Evolutionary conservation across 2,888 invertebrate species (phyloP).

Genomic region (Sphaerophoria rueppellii): DNA sequence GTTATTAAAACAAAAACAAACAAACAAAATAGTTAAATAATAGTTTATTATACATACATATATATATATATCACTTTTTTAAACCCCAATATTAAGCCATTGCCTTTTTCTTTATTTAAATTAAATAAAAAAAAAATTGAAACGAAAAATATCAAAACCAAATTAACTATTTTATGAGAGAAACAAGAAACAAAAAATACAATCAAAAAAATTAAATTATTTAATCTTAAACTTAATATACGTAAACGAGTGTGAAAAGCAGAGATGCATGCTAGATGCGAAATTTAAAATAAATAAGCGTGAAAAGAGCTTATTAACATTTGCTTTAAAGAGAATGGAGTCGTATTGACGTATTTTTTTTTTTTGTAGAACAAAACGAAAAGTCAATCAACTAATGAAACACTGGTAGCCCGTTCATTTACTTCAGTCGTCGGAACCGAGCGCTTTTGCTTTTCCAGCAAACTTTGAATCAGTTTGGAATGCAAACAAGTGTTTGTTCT

Average conservation of each 20-base stretch:
- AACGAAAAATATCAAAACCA: background rate
- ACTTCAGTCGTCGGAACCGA: too few species aligned
- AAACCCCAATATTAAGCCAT: slow-evolving; percentile 54
- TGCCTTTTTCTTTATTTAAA: slow-evolving; percentile 68
- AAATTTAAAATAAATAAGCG: background rate
- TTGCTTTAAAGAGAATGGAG: too few species aligned
- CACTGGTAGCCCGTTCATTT: too few species aligned
- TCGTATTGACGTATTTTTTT: too few species aligned
- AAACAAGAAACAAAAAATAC: slow-evolving; percentile 28
- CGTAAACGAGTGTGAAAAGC: slow-evolving; percentile 4
- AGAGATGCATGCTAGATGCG: background rate
- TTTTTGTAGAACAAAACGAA: too few species aligned
- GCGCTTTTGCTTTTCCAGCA: too few species aligned
- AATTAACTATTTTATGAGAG: background rate
- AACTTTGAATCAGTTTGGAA: too few species aligned
- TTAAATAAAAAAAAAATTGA: slow-evolving; percentile 5
- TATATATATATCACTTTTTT: slow-evolving; percentile 50
- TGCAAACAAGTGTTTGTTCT: too few species aligned
- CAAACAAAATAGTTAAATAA: slow-evolving; percentile 68
- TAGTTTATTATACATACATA: slow-evolving; percentile 55
- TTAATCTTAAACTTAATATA: slow-evolving; percentile 7
- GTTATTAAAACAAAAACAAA: slow-evolving; percentile 41
- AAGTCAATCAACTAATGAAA: too few species aligned
- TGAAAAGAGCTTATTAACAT: background rate
- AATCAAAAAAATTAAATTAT: slow-evolving; percentile 23